Evolutionary conservation across 1,140 invertebrate genomes (phyloP), one percentile per base, ranked within the genome.

Genomic region (Hesperophylax magnus): DNA sequence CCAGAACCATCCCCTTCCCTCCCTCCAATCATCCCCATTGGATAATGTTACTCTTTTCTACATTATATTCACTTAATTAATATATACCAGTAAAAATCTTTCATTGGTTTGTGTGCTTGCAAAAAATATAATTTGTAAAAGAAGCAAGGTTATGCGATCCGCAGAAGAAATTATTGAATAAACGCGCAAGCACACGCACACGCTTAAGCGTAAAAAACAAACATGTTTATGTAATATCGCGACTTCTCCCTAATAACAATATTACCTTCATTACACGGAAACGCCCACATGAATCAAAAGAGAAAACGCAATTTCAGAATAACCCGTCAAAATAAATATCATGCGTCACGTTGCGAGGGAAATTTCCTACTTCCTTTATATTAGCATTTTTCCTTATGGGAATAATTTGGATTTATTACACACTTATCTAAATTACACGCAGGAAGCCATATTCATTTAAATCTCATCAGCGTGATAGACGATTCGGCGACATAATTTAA

Each of bases 401-500:
- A 75, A 75, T 56, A 75, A 58, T 75, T 27, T 27, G 27, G 71
- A 75, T 75, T 75, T 75, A 75, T 75, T 75, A 75, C 27, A 27
- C 71, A 75, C 71, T 75, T 75, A 75, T 58, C 71, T 47, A 77
- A 63, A 77, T 61, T 77, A 77, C 60, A 60, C 75, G 54, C 34
- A 20, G 54, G 60, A 77, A 60, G 75, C 58, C 75, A 52, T 79
- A 79, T 71, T 79, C 63, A 79, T 79, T 79, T 79, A 79, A 79
- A 79, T 71, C 77, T 71, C 77, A 71, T 71, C 77, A 71, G 53
- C 47, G 17, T 71, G 77, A 79, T 71, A 58, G 47, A 71, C 65
- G 77, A 58, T 52, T 53, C 58, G 61, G 77, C 77, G 39, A 71
- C 61, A 58, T 79, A 65, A 79, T 79, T 79, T 79, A 79, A 79